Percentiles rank a stretch among this genome's conserved stretches.
These are phyloP conservation scores for Piezodorus guildinii DNA, from an alignment of 1,140 invertebrate genomes.

Conservation along the genomic window DNA sequence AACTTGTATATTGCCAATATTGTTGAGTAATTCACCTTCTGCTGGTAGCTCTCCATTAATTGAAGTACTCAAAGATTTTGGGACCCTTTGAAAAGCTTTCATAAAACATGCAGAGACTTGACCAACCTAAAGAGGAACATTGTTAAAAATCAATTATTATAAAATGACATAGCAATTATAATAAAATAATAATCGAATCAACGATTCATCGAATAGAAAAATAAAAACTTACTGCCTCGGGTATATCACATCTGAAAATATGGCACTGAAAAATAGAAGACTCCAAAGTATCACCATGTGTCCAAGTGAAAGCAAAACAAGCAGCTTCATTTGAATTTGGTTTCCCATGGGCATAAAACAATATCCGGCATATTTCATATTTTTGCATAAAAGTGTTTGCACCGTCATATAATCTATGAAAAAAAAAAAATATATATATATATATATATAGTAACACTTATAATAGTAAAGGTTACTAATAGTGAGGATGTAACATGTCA, in stretches of 20 bases:
- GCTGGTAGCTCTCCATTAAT: conserved; percentile 33
- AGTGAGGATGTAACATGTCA: no score
- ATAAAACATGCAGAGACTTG: conserved; percentile 73
- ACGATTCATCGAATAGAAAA: neutral
- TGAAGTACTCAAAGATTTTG: conserved; percentile 59
- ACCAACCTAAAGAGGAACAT: conserved; percentile 41
- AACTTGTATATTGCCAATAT: conserved; percentile 39
- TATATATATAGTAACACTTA: no score
- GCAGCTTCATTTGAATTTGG: conserved; percentile 67
- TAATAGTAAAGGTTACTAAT: no score
- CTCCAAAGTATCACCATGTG: conserved; percentile 77
- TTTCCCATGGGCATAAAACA: conserved; percentile 89
- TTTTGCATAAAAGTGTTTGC: conserved; percentile 72
- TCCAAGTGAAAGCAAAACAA: conserved; percentile 96
- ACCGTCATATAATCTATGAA: conserved; percentile 73
- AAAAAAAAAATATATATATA: no score
- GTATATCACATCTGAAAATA: conserved; percentile 89
- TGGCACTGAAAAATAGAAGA: conserved; percentile 90
- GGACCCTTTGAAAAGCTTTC: conserved; percentile 76
- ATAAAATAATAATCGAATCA: neutral
- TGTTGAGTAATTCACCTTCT: conserved; percentile 23
- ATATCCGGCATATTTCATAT: conserved; percentile 84
- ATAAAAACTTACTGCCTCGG: conserved; percentile 81
- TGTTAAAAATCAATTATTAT: no score
- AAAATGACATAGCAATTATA: neutral